Evolutionary conservation across 2,113 vertebrate genomes (phyloP).

Genomic region (Typhlomys cinereus): DNA sequence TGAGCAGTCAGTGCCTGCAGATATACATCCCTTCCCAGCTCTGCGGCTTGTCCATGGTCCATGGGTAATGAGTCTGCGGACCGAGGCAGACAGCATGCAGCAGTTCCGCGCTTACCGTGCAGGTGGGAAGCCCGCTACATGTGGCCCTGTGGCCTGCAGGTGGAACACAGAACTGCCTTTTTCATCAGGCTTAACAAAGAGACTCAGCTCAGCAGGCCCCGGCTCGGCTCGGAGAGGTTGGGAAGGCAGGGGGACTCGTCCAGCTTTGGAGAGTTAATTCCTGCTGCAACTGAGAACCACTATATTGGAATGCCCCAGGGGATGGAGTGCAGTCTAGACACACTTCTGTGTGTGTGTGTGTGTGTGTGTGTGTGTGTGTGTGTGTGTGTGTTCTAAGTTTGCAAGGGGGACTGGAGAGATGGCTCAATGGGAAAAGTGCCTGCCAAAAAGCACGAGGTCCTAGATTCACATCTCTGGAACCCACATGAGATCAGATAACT

Average conservation of each 20-base stretch:
- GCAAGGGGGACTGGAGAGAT: background rate
- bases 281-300: background rate
- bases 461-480: background rate
- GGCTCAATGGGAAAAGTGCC: background rate
- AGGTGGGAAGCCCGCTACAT: constrained; percentile 73
- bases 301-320: constrained; percentile 4
- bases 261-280: constrained; percentile 39
- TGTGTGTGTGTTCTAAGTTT: constrained; percentile 50
- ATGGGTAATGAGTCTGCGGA: constrained; percentile 80
- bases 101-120: constrained; percentile 66
- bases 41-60: constrained; percentile 78
- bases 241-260: background rate
- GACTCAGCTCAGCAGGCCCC: constrained; percentile 66
- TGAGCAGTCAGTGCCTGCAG: constrained; percentile 70
- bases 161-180: constrained; percentile 74
- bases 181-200: constrained; percentile 70
- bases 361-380: too few species aligned
- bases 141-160: constrained; percentile 54
- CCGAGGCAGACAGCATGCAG: constrained; percentile 64
- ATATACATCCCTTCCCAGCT: constrained; percentile 77
- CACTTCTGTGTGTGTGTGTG: too few species aligned
- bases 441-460: background rate
- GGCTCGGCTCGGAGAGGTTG: constrained; percentile 54
- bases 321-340: background rate
- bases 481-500: background rate